A percentile compares a stretch with the other conserved stretches of the same genome.
phyloP scores from a whole-genome alignment of 2,113 vertebrate genomes.

The Catagonus wagneri region DNA sequence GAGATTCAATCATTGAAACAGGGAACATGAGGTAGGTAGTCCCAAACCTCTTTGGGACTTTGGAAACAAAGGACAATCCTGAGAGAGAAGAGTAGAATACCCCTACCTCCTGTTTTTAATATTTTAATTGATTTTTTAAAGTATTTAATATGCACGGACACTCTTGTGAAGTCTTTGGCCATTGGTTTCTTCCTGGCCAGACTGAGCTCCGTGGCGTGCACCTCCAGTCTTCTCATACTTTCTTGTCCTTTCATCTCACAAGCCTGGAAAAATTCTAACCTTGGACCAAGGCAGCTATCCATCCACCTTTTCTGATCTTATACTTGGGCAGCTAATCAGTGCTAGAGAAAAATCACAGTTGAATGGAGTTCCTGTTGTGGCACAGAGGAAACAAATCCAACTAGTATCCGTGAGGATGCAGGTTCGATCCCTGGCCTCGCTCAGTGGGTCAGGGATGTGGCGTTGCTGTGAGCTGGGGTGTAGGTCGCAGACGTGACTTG shows the following conservation, averaged over 20 bases:
- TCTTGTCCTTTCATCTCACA: slow-evolving; percentile 5
- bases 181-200: not conserved
- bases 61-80: not conserved
- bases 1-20: not conserved
- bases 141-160: not conserved
- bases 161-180: not conserved
- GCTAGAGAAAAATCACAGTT: not conserved
- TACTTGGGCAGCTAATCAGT: not conserved
- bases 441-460: no score
- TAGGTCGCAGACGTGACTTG: no score
- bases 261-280: not conserved
- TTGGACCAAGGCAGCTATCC: not conserved
- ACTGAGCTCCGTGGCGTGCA: not conserved
- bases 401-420: no score
- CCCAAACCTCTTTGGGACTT: not conserved
- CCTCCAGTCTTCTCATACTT: not conserved
- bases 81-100: not conserved
- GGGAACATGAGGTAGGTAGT: not conserved
- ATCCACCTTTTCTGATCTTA: not conserved
- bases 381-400: no score
- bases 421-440: no score
- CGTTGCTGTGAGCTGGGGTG: no score
- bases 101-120: not conserved
- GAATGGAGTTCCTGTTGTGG: not conserved
- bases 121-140: not conserved